These are phyloP conservation scores for Rhabdophis nuchalis DNA, from an alignment of 2,797 vertebrate genomes.

Conservation along the genomic window DNA sequence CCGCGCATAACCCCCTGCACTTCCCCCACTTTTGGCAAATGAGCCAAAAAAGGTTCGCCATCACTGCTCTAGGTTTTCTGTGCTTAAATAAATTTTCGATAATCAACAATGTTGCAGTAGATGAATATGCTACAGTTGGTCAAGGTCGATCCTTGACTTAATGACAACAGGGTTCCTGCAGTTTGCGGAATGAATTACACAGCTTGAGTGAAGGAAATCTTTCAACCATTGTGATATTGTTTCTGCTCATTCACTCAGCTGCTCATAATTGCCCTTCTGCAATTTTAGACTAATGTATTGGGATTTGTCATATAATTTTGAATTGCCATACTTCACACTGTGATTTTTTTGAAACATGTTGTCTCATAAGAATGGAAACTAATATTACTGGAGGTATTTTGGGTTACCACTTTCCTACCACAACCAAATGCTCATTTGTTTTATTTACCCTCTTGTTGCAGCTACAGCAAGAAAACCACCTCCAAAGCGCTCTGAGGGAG, in stretches of 20 bases:
- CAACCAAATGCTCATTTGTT: background rate
- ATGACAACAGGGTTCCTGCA: background rate
- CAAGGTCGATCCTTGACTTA: background rate
- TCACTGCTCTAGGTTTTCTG: background rate
- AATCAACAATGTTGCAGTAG: background rate
- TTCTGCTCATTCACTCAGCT: background rate
- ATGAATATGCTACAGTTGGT: background rate
- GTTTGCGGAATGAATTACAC: background rate
- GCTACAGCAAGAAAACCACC: constrained; percentile 74
- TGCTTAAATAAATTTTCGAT: background rate
- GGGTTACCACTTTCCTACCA: background rate
- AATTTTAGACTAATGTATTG: background rate
- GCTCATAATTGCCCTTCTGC: background rate
- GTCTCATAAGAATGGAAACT: background rate
- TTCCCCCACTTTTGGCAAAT: no score
- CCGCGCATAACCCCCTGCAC: no score
- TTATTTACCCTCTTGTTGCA: constrained; percentile 27
- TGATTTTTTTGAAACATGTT: background rate
- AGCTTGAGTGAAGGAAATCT: no score
- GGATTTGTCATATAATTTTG: background rate
- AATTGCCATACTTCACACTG: background rate
- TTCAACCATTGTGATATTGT: background rate
- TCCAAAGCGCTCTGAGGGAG: constrained; percentile 82
- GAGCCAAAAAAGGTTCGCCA: no score
- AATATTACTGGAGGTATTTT: background rate